Evolutionary conservation across 2,888 invertebrate species (phyloP), one percentile per base, ranked within the genome.

Genomic region (Subacronicta megacephala): DNA sequence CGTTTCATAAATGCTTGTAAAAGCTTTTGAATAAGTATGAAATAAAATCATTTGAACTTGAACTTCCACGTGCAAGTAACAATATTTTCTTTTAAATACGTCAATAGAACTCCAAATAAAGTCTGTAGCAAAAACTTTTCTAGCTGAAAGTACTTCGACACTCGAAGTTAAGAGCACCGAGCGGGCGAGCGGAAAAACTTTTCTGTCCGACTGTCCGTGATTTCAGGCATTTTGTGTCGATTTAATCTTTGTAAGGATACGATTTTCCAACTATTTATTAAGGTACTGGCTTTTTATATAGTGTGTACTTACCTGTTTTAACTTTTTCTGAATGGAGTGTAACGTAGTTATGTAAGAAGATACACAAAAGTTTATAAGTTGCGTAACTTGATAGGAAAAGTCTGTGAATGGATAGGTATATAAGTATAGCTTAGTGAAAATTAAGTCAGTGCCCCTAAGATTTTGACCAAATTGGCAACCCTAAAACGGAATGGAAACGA

Each of bases 81-180:
- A 70, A 69, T 74, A 74, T 65, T 65, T 50, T 38, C 37, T 51
- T 62, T 53, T 53, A 58, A 55, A 41, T 52, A 52, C 49, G 44
- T 66, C 54, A 66, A 54, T 67, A 66, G 58, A 62, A 75, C 44
- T 54, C 49, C 40, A 62, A 65, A 75, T 75, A 71, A 72, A 72
- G 51, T 65, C 46, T 42, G 36, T 36, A 50, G 47, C 38, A 46
- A 59, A 38, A 46, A 56, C 44, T 65, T 65, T 65, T 67, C 31
- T 56, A 45, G 59, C 58, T 54, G 31, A 71, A 66, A 59, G 75
- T 71, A 71, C 61, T 71, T 71, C 70, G 57, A 44, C 51, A 74
- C 74, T 69, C 46, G 29, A 65, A 75, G 62, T 72, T 72, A 29
- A 29, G 35, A 59, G 55, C 31, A 53, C 51, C 66, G 38, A 40